These are phyloP conservation scores for Linyphia triangularis DNA, from an alignment of 2,888 invertebrate genomes.

Conservation along the genomic window DNA sequence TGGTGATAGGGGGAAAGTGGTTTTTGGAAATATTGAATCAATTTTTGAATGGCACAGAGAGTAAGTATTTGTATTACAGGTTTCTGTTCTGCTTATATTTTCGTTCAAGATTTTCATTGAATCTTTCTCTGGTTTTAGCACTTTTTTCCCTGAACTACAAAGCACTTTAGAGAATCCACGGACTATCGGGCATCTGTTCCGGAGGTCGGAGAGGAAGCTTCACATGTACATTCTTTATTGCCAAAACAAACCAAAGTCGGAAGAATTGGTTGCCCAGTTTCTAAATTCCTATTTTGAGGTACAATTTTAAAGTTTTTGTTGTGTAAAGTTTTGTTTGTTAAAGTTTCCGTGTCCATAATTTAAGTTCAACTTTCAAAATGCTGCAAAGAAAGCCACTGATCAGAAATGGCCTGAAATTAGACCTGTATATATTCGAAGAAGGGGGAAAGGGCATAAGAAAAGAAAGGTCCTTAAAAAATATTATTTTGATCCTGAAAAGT, in stretches of 20 bases:
- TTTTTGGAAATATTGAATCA: constrained; percentile 97
- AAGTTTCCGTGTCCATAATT: no score
- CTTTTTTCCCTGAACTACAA: constrained; percentile 92
- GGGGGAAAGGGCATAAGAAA: no score
- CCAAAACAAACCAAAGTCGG: constrained; percentile 99
- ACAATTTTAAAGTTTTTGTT: no score
- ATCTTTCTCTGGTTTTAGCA: constrained; percentile 83
- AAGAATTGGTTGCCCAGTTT: constrained; percentile 97
- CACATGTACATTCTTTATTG: constrained; percentile 99
- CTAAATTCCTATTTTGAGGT: constrained; percentile 93
- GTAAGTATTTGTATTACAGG: constrained; percentile 84
- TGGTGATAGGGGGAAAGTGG: constrained; percentile 95
- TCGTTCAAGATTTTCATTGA: background rate
- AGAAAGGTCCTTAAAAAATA: no score
- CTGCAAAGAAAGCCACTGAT: background rate
- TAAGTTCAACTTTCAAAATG: no score
- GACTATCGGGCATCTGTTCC: constrained; percentile 86
- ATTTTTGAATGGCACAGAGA: constrained; percentile 99
- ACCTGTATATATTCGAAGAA: no score
- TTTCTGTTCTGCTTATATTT: background rate
- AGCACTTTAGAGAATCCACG: constrained; percentile 92
- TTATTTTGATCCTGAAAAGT: no score
- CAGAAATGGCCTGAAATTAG: background rate
- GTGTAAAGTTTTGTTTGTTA: no score
- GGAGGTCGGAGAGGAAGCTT: constrained; percentile 90